These are phyloP conservation scores for Sycophila texana DNA, from an alignment of 2,888 invertebrate genomes.

Conservation along the genomic window DNA sequence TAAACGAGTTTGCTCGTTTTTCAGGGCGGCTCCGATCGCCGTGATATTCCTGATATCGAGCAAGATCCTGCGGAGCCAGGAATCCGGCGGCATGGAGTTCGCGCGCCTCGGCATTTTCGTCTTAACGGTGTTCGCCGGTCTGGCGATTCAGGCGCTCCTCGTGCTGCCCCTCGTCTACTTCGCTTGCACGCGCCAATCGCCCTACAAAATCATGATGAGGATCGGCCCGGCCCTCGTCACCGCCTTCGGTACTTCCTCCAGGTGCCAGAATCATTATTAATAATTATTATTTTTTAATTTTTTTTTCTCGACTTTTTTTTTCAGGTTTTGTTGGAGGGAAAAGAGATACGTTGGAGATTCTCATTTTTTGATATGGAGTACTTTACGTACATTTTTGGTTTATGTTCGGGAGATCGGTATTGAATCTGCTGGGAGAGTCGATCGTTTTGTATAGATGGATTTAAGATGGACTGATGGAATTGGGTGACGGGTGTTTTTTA, in stretches of 20 bases:
- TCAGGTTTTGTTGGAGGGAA: too few species aligned
- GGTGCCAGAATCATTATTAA: constrained; percentile 60
- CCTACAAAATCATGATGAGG: constrained; percentile 86
- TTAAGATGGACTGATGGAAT: too few species aligned
- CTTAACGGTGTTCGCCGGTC: constrained; percentile 91
- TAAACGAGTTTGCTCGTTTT: too few species aligned
- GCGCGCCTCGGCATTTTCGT: constrained; percentile 94
- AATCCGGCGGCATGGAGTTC: constrained; percentile 86
- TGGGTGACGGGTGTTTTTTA: too few species aligned
- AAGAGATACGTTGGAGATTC: background rate
- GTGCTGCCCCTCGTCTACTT: constrained; percentile 92
- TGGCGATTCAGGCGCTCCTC: constrained; percentile 93
- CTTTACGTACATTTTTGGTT: background rate
- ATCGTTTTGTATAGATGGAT: too few species aligned
- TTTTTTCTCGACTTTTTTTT: too few species aligned
- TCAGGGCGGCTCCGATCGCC: constrained; percentile 90
- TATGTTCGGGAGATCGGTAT: too few species aligned
- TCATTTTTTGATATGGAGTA: background rate
- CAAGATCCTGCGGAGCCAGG: constrained; percentile 92
- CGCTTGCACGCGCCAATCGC: constrained; percentile 84
- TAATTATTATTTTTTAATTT: too few species aligned
- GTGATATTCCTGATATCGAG: constrained; percentile 92
- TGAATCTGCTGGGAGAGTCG: too few species aligned
- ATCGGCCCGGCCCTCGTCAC: constrained; percentile 95
- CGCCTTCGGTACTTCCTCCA: constrained; percentile 95